Conservation (phyloP, 1,140 invertebrate species). For the Campoletis sonorensis region DNA sequence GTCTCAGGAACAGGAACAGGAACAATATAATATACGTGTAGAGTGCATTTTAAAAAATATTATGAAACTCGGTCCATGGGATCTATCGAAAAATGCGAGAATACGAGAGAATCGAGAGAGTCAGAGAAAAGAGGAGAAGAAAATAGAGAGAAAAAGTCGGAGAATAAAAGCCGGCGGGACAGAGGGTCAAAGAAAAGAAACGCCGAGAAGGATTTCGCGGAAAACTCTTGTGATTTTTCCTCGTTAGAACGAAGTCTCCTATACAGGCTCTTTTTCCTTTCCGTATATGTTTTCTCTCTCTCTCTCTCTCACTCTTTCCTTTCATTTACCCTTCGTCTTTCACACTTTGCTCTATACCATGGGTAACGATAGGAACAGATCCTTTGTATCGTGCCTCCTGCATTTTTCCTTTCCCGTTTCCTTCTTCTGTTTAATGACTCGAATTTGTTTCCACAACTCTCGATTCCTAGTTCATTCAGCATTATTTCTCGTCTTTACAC, state of each 20-base stretch:
- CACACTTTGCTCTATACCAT: slow-evolving; percentile 1
- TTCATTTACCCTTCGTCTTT: slow-evolving; percentile 23
- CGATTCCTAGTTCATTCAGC: slow-evolving; percentile 1
- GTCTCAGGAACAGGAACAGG: no score
- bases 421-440: slow-evolving; percentile 22
- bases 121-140: no score
- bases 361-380: slow-evolving; percentile 28
- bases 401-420: not conserved
- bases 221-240: slow-evolving; percentile 37
- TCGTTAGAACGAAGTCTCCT: slow-evolving; percentile 19
- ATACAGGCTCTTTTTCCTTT: slow-evolving; percentile 24
- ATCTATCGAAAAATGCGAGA: no score
- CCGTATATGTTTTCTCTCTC: not conserved
- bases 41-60: no score
- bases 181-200: slow-evolving; percentile 23
- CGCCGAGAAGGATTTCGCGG: not conserved
- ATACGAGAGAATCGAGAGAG: no score
- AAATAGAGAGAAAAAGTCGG: not conserved
- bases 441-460: slow-evolving; percentile 7
- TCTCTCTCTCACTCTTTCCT: not conserved
- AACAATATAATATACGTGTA: no score
- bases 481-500: not conserved
- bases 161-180: not conserved
- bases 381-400: slow-evolving; percentile 1
- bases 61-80: no score